These are phyloP conservation scores for Adelognathus sp. DNA, from an alignment of 2,888 invertebrate genomes.

Conservation along the genomic window DNA sequence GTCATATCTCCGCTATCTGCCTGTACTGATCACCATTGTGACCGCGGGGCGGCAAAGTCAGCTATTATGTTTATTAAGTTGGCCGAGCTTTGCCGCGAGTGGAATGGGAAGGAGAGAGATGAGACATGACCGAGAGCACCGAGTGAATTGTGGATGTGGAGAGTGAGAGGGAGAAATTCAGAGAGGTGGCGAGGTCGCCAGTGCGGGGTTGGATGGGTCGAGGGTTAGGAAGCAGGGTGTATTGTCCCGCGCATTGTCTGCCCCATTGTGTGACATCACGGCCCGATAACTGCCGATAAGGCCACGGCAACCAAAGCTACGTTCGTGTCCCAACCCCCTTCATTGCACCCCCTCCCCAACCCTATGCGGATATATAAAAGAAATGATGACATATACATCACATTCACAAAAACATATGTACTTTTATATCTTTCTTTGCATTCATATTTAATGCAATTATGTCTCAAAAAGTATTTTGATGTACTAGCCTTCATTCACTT, in stretches of 20 bases:
- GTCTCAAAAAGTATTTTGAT: no score
- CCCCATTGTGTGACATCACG: conserved; percentile 81
- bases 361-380: conserved; percentile 60
- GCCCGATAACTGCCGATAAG: conserved; percentile 81
- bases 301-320: conserved; percentile 75
- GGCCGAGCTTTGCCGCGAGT: conserved; percentile 62
- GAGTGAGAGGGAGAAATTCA: conserved; percentile 58
- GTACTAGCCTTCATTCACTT: no score
- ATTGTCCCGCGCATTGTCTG: conserved; percentile 81
- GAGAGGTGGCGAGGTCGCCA: conserved; percentile 32
- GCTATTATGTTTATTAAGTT: conserved; percentile 81
- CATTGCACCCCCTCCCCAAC: conserved; percentile 9
- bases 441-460: no score
- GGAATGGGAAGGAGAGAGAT: conserved; percentile 14
- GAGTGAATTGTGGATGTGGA: conserved; percentile 61
- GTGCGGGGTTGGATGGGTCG: conserved; percentile 64
- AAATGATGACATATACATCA: conserved; percentile 45
- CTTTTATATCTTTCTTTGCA: background rate
- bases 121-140: conserved; percentile 26
- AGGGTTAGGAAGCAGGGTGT: conserved; percentile 73
- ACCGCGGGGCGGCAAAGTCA: conserved; percentile 76
- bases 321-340: conserved; percentile 51
- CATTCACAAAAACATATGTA: background rate
- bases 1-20: conserved; percentile 77
- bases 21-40: conserved; percentile 77